Conservation (phyloP, 2,113 vertebrate species). For the Phodopus roborovskii region DNA sequence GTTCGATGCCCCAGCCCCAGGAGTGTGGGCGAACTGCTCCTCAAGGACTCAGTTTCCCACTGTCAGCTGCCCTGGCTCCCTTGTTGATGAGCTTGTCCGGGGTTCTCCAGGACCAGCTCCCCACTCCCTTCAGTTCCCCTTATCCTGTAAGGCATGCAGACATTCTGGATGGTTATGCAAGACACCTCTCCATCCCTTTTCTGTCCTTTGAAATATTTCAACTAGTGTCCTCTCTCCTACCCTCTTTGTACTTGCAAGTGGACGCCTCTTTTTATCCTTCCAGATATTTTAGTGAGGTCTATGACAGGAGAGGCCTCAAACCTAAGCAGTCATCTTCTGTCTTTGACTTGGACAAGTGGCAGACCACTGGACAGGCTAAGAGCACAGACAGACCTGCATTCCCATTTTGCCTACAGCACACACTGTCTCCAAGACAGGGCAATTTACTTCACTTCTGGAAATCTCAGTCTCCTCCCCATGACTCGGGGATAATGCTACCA, state of each 20-base stretch:
- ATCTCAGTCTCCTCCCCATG: background rate
- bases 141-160: background rate
- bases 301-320: background rate
- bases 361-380: background rate
- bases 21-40: background rate
- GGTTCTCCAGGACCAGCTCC: background rate
- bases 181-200: background rate
- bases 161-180: background rate
- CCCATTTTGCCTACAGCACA: background rate
- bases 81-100: background rate
- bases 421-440: background rate
- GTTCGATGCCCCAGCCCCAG: background rate
- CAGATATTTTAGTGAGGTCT: conserved; percentile 34
- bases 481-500: background rate
- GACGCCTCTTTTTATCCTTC: conserved; percentile 46
- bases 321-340: background rate
- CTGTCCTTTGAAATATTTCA: conserved; percentile 45
- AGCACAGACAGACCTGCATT: background rate
- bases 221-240: background rate
- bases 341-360: conserved; percentile 38
- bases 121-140: background rate
- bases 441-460: background rate
- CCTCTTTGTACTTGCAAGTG: conserved; percentile 23
- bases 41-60: background rate
- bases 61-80: background rate